A percentile compares a stretch with the other conserved stretches of the same genome.
Conservation (phyloP, 2,113 vertebrate genomes). For the Esox niger region DNA sequence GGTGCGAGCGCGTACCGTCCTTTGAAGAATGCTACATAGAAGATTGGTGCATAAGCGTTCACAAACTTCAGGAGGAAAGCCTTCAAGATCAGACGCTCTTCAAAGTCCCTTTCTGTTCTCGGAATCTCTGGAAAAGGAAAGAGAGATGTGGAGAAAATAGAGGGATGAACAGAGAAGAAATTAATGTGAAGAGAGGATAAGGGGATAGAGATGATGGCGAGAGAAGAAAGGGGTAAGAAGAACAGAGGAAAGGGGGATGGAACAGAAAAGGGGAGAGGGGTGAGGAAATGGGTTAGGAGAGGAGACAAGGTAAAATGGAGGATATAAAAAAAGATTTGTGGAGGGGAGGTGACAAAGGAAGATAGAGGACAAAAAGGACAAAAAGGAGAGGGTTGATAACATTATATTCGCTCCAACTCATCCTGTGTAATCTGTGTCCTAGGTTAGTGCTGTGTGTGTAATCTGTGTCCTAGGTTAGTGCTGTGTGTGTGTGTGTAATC, state of each 20-base stretch:
- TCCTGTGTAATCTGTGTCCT: no score
- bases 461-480: no score
- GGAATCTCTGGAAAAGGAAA: constrained; percentile 83
- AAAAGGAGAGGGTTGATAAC: no score
- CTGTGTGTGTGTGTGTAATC: not conserved
- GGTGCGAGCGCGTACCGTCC: constrained; percentile 77
- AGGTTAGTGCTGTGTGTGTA: no score
- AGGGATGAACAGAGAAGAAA: not conserved
- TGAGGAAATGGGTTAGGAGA: not conserved
- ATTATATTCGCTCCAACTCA: no score
- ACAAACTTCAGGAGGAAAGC: constrained; percentile 95
- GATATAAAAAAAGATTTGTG: not conserved
- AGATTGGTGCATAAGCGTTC: constrained; percentile 95
- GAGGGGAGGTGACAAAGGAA: not conserved
- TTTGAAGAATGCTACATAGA: constrained; percentile 99
- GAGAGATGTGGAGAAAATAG: not conserved
- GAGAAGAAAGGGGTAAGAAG: not conserved
- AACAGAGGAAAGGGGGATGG: not conserved
- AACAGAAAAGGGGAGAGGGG: not conserved
- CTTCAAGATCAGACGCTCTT: constrained; percentile 91
- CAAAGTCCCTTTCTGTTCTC: constrained; percentile 91
- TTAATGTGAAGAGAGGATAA: not conserved
- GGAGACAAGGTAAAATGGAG: no score
- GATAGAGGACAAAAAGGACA: not conserved
- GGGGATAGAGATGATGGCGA: not conserved